phyloP scores from a whole-genome alignment of 1,140 invertebrate species.

The Bombus turneri region DNA sequence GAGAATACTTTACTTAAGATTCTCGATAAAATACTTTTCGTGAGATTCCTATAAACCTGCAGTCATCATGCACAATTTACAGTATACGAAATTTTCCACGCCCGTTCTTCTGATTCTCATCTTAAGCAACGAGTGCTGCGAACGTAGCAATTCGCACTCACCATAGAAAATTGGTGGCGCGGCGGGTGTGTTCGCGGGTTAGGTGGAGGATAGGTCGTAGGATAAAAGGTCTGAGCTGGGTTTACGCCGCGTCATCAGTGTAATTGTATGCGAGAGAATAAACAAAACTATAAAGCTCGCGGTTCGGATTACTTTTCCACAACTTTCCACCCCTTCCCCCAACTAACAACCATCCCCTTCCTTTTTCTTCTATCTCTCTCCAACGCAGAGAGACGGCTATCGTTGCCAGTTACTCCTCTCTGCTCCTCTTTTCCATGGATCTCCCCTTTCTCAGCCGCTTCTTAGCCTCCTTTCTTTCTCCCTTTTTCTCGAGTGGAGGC shows the following conservation, averaged over 20 bases:
- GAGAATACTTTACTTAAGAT: background rate
- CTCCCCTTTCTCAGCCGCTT: background rate
- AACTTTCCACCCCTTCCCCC: slow-evolving; percentile 47
- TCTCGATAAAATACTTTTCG: background rate
- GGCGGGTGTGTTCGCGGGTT: background rate
- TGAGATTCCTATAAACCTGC: background rate
- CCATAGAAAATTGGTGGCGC: background rate
- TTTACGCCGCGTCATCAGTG: slow-evolving; percentile 68
- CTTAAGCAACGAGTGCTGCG: slow-evolving; percentile 2
- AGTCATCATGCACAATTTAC: slow-evolving; percentile 50
- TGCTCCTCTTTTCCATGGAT: background rate
- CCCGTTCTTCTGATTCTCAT: no score
- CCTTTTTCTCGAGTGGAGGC: background rate
- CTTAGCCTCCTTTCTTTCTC: slow-evolving; percentile 3
- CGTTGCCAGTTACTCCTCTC: background rate
- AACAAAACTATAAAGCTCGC: slow-evolving; percentile 71
- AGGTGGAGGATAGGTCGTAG: slow-evolving; percentile 11
- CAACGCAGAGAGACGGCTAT: background rate
- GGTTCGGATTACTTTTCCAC: slow-evolving; percentile 69
- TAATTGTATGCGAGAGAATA: slow-evolving; percentile 71
- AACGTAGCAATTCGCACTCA: background rate
- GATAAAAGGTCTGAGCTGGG: slow-evolving; percentile 46
- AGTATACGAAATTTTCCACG: no score
- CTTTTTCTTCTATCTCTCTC: no score
- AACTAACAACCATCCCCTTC: background rate